These are phyloP conservation scores for Ptychoptera contaminata DNA, from an alignment of 2,888 invertebrate species.

Conservation along the genomic window DNA sequence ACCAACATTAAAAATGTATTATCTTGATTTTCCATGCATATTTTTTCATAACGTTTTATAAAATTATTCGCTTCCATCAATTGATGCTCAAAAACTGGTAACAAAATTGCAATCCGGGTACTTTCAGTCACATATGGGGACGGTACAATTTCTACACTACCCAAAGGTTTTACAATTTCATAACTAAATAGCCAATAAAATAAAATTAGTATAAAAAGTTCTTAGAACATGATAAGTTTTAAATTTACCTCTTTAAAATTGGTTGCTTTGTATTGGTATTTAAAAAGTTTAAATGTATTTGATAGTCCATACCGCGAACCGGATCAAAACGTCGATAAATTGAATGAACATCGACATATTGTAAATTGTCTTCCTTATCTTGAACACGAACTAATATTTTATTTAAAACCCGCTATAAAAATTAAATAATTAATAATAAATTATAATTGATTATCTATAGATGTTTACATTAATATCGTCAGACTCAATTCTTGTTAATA, in stretches of 20 bases:
- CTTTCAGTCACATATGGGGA: constrained; percentile 95
- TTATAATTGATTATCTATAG: background rate
- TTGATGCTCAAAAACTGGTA: constrained; percentile 47
- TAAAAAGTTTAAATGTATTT: constrained; percentile 50
- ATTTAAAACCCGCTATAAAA: constrained; percentile 33
- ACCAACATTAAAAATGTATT: constrained; percentile 64
- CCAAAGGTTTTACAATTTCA: constrained; percentile 69
- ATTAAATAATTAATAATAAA: background rate
- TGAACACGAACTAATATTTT: constrained; percentile 34
- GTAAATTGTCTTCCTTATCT: constrained; percentile 35
- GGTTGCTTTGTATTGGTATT: constrained; percentile 30
- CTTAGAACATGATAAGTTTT: background rate
- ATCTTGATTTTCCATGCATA: constrained; percentile 59
- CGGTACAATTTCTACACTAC: constrained; percentile 73
- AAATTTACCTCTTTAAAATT: constrained; percentile 34
- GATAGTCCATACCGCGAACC: constrained; percentile 71
- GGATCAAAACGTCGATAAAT: constrained; percentile 69
- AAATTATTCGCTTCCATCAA: constrained; percentile 44
- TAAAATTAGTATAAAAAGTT: background rate
- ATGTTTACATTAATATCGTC: constrained; percentile 45
- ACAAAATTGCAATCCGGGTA: constrained; percentile 59
- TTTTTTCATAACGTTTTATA: constrained; percentile 52
- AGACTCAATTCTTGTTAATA: constrained; percentile 46
- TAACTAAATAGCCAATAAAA: constrained; percentile 34
- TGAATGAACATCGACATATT: constrained; percentile 41